Conservation (phyloP, 2,888 invertebrate genomes). For the Cancer borealis region DNA sequence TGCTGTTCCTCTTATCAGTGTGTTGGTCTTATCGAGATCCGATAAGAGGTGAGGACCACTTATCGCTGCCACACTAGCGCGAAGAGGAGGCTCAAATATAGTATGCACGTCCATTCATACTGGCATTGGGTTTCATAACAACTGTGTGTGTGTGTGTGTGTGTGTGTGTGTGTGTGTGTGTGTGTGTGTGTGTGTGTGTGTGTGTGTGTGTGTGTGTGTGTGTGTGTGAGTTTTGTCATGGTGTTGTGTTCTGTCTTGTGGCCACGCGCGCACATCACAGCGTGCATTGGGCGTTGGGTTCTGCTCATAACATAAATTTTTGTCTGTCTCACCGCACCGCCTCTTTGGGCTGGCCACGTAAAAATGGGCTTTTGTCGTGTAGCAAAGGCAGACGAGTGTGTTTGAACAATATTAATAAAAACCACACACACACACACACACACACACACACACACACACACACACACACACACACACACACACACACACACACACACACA, state of each 20-base stretch:
- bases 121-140: background rate
- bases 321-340: background rate
- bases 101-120: background rate
- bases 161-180: background rate
- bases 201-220: background rate
- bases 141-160: background rate
- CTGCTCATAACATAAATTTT: constrained; percentile 9
- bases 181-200: constrained; percentile 11
- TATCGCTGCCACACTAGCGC: background rate
- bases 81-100: background rate
- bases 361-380: background rate
- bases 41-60: constrained; percentile 36
- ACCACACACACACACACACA: constrained; percentile 32
- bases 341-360: constrained; percentile 33
- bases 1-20: background rate
- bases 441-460: constrained; percentile 26
- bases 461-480: constrained; percentile 48
- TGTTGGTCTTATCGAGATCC: background rate
- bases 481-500: background rate
- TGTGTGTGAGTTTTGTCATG: background rate
- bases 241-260: background rate
- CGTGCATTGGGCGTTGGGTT: background rate
- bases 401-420: constrained; percentile 14
- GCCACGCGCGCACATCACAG: background rate
- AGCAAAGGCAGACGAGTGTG: background rate